A percentile compares a stretch with the other conserved stretches of the same genome.
phyloP scores from a whole-genome alignment of 2,113 vertebrate genomes.

The Globicephala melas region DNA sequence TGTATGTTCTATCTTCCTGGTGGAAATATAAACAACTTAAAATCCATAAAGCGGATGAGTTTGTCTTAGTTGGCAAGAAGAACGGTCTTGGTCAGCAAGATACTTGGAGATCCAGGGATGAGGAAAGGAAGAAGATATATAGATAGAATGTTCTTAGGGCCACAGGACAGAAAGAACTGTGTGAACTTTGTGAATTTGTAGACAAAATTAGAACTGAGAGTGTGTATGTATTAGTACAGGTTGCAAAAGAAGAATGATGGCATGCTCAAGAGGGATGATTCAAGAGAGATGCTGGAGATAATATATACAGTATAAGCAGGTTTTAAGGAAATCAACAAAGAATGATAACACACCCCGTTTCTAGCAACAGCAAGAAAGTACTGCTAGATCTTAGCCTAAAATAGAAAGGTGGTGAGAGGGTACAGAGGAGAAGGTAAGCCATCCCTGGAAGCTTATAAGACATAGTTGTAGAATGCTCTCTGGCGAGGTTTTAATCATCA shows the following conservation, averaged over 20 bases:
- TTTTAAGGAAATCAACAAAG: neutral
- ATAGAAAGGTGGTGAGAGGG: neutral
- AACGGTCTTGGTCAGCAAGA: neutral
- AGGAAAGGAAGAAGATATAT: neutral
- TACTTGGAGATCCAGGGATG: neutral
- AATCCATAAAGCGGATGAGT: neutral
- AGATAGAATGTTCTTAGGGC: neutral
- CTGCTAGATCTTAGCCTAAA: neutral
- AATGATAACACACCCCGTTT: neutral
- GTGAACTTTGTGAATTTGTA: neutral
- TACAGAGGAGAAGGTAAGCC: neutral
- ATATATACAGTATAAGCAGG: neutral
- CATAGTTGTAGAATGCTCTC: neutral
- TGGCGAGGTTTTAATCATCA: neutral
- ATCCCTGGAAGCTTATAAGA: neutral
- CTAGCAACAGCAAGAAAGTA: neutral
- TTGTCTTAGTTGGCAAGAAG: neutral
- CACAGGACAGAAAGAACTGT: neutral
- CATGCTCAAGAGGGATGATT: neutral
- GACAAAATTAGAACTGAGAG: neutral
- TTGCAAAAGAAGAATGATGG: neutral
- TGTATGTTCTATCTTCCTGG: neutral
- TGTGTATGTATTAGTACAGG: neutral
- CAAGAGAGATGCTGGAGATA: neutral
- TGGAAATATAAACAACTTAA: neutral